A percentile compares a stretch with the other conserved stretches of the same genome.
These are phyloP conservation scores for Cnemophilus loriae DNA, from an alignment of 2,113 vertebrate species.

Conservation along the genomic window DNA sequence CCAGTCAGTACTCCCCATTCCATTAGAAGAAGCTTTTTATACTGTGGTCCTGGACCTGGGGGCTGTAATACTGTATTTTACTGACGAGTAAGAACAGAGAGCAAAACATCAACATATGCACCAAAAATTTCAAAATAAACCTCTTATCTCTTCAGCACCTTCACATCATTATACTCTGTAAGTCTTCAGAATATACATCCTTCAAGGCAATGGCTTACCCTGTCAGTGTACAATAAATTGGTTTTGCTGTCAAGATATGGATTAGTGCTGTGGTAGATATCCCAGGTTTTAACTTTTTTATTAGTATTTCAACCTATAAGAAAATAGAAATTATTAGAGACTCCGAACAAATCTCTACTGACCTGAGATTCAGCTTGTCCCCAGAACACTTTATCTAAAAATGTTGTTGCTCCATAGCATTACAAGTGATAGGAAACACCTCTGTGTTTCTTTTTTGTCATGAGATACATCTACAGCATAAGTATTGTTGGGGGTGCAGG, in stretches of 20 bases:
- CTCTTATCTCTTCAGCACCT: background rate
- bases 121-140: background rate
- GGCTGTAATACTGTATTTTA: background rate
- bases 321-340: background rate
- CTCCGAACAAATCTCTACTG: background rate
- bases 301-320: background rate
- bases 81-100: background rate
- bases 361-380: background rate
- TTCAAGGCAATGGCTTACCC: background rate
- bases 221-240: background rate
- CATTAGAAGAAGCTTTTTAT: background rate
- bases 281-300: background rate
- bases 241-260: background rate
- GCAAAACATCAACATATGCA: background rate
- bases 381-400: background rate
- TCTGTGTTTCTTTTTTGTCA: background rate
- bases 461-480: background rate
- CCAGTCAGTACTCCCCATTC: background rate
- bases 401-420: background rate
- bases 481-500: background rate
- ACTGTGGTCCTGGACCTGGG: background rate
- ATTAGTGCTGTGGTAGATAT: background rate
- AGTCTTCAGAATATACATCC: background rate
- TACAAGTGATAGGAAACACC: background rate
- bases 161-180: background rate